Evolutionary conservation across 2,113 vertebrate species (phyloP), one percentile per base, ranked within the genome.

Genomic region (Bufo gargarizans): DNA sequence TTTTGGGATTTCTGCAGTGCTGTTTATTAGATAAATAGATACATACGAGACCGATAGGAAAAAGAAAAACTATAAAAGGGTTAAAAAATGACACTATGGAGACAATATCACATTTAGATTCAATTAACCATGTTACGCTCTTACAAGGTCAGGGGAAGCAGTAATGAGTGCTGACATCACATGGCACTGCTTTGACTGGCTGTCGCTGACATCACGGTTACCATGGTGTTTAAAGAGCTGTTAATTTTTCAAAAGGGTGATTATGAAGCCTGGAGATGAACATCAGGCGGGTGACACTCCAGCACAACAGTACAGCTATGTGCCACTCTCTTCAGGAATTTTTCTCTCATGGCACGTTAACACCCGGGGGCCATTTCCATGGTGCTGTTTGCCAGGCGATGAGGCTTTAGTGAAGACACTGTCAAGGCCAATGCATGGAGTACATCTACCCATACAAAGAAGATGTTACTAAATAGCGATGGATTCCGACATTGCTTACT

Each of bases 221-320:
- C 93, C 93, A 94, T 93, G 94, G 94, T 72, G 89, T 92, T 92
- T 93, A 93, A 93, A 92, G 90, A 93, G 92, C 92, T 91, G 92
- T 93, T 95, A 93, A 94, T 95, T 95, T 95, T 93, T 94, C 92
- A 94, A 92, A 93, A 93, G 94, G 93, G 93, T 94, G 93, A 95
- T 93, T 91, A 92, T 91, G 91, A 92, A 94, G 91, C 92, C 91
- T 79, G 93, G 91, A 93, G 90, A 93, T 92, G 93, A 95, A 93
- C 92, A 93, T 91, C 92, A 91, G 89, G 90, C 86, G 89, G 91
- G 92, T 91, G 92, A 92, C 93, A 94, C 91, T 91, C 90, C 90
- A 33, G 43, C 45, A 58, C 79, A 84, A 81, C 59, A 94, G 87
- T 91, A 65, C 84, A 65, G 92, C 91, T 91, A 92, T 19, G 81